Percentiles rank a stretch among this genome's conserved stretches.
phyloP scores from a whole-genome alignment of 2,113 vertebrate species.

The Suricata suricatta region DNA sequence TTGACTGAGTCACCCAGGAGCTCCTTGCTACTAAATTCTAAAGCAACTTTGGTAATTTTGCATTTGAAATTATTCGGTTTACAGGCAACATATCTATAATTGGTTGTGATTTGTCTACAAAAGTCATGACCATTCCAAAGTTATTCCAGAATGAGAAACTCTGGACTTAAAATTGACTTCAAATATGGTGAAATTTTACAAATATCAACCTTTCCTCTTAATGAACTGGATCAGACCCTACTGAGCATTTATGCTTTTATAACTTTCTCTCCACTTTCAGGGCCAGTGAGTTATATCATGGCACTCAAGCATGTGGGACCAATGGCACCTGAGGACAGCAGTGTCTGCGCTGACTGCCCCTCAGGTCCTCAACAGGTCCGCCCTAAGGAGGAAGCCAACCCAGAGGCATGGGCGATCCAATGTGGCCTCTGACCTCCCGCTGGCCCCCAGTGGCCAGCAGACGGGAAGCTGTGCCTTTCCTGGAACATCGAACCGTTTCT shows the following conservation, averaged over 20 bases:
- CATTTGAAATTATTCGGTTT: neutral
- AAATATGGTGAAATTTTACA: neutral
- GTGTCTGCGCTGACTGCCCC: neutral
- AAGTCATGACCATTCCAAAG: neutral
- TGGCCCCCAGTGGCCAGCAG: neutral
- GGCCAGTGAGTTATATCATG: too few species aligned
- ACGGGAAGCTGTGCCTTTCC: neutral
- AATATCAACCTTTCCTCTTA: neutral
- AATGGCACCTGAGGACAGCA: rapidly evolving
- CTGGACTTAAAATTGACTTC: neutral
- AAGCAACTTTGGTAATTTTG: neutral
- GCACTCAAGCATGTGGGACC: rapidly evolving
- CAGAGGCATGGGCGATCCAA: neutral
- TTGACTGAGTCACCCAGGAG: too few species aligned
- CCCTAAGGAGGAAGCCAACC: neutral
- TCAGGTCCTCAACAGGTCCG: neutral
- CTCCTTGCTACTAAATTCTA: neutral
- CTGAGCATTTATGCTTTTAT: neutral
- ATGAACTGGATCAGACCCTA: neutral
- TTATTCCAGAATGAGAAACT: neutral
- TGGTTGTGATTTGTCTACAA: neutral
- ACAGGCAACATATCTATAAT: neutral
- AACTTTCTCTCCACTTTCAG: neutral
- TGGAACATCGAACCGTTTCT: neutral
- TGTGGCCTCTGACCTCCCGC: neutral